phyloP scores from a whole-genome alignment of 2,888 invertebrate species.

The Drosophila kanekoi region DNA sequence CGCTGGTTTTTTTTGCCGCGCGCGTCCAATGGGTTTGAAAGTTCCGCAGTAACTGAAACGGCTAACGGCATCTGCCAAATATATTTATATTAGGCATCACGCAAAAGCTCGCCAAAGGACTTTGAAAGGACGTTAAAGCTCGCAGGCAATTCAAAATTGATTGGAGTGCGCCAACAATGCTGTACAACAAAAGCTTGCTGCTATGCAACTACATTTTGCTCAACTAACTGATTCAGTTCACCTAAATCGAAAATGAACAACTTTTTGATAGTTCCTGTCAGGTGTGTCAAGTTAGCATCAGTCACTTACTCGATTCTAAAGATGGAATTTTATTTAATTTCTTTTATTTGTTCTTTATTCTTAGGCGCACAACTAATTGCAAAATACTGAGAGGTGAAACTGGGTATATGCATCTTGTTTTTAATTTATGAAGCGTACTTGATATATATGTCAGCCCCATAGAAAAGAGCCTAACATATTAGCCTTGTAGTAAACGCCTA shows the following conservation, averaged over 20 bases:
- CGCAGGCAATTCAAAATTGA: slow-evolving; percentile 12
- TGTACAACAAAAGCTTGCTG: slow-evolving; percentile 2
- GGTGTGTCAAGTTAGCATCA: no score
- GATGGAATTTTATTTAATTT: no score
- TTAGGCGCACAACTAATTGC: no score
- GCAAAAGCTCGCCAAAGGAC: slow-evolving; percentile 68
- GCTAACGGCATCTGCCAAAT: slow-evolving; percentile 47
- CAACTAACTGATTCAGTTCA: neutral
- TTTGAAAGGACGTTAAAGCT: slow-evolving; percentile 67
- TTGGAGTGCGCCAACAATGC: slow-evolving; percentile 8
- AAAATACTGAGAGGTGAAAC: no score
- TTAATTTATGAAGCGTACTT: no score
- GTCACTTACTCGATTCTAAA: no score
- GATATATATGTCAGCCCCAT: no score
- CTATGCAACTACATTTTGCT: slow-evolving; percentile 2
- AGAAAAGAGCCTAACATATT: no score
- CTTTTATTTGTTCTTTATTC: no score
- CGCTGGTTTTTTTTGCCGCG: slow-evolving; percentile 42
- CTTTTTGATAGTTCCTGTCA: no score
- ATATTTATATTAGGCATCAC: slow-evolving; percentile 38
- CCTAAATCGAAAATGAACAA: neutral
- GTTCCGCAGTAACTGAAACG: slow-evolving; percentile 71
- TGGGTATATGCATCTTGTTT: no score
- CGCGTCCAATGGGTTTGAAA: slow-evolving; percentile 64
- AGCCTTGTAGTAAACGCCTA: no score